Evolutionary conservation across 1,140 invertebrate species (phyloP), one percentile per base, ranked within the genome.

Genomic region (Drosophila santomea): DNA sequence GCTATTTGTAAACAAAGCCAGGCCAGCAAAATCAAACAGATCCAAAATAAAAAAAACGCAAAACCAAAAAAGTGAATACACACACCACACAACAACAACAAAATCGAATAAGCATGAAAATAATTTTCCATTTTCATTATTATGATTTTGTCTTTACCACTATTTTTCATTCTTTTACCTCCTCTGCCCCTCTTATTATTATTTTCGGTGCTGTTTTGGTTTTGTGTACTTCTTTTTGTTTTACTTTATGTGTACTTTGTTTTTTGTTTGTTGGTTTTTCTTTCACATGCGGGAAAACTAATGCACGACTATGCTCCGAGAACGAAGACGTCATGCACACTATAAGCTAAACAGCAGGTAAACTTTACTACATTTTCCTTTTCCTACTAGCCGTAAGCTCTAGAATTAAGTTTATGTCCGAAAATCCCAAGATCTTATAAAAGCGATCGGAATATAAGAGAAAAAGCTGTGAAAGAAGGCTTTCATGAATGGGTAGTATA

Each of bases 291-390:
- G 74, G 67, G 84, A 78, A 85, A 90, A 90, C 85, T 86, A 91
- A 86, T 73, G 68, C 75, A 90, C 86, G 80, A 90, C 86, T 89
- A 92, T 92, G 91, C 89, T 92, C 72, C 91, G 91, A 92, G 91
- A 92, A 90, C 91, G 91, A 92, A 92, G 91, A 92, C 91, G 91
- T 79, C 91, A 92, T 92, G 91, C 91, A 69, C 85, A 92, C 86
- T 92, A 80, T 82, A 92, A 92, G 77, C 91, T 92, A 88, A 92
- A 92, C 73, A 90, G 67, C 80, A 92, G 91, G 91, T 92, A 92
- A 92, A 58, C 68, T 28, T 38, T 64, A 50, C 38, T n/a, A 56
- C 32, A 69, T 50, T 60, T 35, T 80, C 35, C 11, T 44, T 45
- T 58, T 38, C 48, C 60, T 67, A 43, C 48, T 71, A 63, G 44